Evolutionary conservation across 1,140 invertebrate species (phyloP).

Genomic region (Mesaphorura yosii): DNA sequence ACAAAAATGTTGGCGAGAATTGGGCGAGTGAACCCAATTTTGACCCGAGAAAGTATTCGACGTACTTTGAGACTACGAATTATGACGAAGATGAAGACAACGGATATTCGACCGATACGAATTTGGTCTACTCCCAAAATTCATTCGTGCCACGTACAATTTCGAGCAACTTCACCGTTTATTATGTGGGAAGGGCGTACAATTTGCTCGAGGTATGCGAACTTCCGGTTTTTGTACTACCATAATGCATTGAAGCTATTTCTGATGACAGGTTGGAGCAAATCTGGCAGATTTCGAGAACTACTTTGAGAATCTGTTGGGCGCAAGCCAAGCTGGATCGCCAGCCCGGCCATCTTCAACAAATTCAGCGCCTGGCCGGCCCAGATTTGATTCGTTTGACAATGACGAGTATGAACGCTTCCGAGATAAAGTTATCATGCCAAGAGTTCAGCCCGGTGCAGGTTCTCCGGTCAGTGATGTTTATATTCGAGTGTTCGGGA

Average conservation of each 20-base stretch:
- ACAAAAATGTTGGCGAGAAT: neutral
- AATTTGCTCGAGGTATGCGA: slow-evolving; percentile 60
- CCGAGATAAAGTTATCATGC: neutral
- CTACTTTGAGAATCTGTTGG: neutral
- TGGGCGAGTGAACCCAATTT: neutral
- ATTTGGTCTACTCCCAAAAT: slow-evolving; percentile 75
- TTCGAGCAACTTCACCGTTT: slow-evolving; percentile 66
- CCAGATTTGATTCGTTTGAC: too few relatives aligned
- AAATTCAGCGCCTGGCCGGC: slow-evolving; percentile 6
- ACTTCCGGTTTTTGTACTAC: neutral
- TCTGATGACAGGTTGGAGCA: slow-evolving; percentile 63
- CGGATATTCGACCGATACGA: slow-evolving; percentile 53
- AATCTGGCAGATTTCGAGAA: slow-evolving; percentile 65
- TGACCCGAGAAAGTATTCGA: neutral
- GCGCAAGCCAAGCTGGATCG: slow-evolving; percentile 1
- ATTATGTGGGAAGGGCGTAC: slow-evolving; percentile 71
- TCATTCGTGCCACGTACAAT: slow-evolving; percentile 71
- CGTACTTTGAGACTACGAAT: neutral
- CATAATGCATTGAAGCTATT: neutral
- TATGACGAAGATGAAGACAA: slow-evolving; percentile 38
- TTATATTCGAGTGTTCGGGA: slow-evolving; percentile 28
- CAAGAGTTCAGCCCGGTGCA: slow-evolving; percentile 2
- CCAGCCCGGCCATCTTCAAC: neutral
- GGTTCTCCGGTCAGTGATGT: slow-evolving; percentile 25
- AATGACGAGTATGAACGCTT: slow-evolving; percentile 1